phyloP scores from a whole-genome alignment of 1,140 invertebrate species.

The fruit fly (Drosophila melanogaster) region Release_6_plus_ISO1_MT NT_033779.5:8653501-8654000 shows the following conservation, averaged over 20 bases:
- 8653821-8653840: slow-evolving; percentile 27
- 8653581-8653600: slow-evolving; percentile 61
- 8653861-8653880: slow-evolving; percentile 48
- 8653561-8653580: slow-evolving; percentile 52
- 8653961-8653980: slow-evolving; percentile 55
- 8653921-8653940: slow-evolving; percentile 22
- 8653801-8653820: slow-evolving; percentile 54
- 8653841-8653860: slow-evolving; percentile 76
- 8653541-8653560: slow-evolving; percentile 50
- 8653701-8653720: slow-evolving; percentile 37
- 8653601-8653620: slow-evolving; percentile 56
- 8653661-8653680: slow-evolving; percentile 56
- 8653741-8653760: slow-evolving; percentile 48
- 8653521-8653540: slow-evolving; percentile 28
- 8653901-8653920: slow-evolving; percentile 28
- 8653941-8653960: slow-evolving; percentile 50
- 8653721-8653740: slow-evolving; percentile 70
- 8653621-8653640: slow-evolving; percentile 58
- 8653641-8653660: slow-evolving; percentile 25
- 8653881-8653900: slow-evolving; percentile 58
- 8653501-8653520: slow-evolving; percentile 24
- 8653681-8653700: slow-evolving; percentile 73
- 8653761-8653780: slow-evolving; percentile 82
- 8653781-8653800: slow-evolving; percentile 58
- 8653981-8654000: slow-evolving; percentile 25